Percentiles rank a stretch among this genome's conserved stretches.
These are phyloP conservation scores for Catotricha subobsoleta DNA, from an alignment of 2,888 invertebrate species.

Conservation along the genomic window DNA sequence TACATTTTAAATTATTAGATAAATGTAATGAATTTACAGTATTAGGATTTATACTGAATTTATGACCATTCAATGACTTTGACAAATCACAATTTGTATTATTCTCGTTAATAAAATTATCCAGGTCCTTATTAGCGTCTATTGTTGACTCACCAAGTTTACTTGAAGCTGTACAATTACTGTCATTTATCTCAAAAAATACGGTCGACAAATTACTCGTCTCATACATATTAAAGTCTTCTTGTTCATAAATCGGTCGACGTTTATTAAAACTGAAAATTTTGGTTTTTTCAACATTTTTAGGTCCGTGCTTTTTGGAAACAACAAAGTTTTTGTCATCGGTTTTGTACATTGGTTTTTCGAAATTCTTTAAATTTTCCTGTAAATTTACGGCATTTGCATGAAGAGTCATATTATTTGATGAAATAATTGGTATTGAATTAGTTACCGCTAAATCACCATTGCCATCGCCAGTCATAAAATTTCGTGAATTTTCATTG, in stretches of 20 bases:
- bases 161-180: constrained; percentile 6
- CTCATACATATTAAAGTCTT: constrained; percentile 11
- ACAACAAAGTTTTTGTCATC: constrained; percentile 12
- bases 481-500: not conserved
- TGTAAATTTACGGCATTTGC: constrained; percentile 2
- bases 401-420: not conserved
- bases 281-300: constrained; percentile 13
- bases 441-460: not conserved
- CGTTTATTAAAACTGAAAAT: constrained; percentile 12
- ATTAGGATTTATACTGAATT: not conserved
- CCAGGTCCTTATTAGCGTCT: constrained; percentile 8
- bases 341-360: constrained; percentile 4
- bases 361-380: not conserved
- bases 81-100: not conserved
- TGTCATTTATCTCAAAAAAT: constrained; percentile 13
- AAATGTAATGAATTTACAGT: not conserved
- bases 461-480: not conserved
- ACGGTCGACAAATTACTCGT: constrained; percentile 11
- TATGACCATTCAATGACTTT: not conserved
- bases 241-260: constrained; percentile 11
- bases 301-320: constrained; percentile 10
- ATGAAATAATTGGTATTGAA: not conserved
- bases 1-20: constrained; percentile 1
- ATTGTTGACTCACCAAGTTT: constrained; percentile 7
- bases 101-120: too few species aligned